Base-by-base conservation (phyloP, 2,797 vertebrate species). In the Pangasius djambal region DNA sequence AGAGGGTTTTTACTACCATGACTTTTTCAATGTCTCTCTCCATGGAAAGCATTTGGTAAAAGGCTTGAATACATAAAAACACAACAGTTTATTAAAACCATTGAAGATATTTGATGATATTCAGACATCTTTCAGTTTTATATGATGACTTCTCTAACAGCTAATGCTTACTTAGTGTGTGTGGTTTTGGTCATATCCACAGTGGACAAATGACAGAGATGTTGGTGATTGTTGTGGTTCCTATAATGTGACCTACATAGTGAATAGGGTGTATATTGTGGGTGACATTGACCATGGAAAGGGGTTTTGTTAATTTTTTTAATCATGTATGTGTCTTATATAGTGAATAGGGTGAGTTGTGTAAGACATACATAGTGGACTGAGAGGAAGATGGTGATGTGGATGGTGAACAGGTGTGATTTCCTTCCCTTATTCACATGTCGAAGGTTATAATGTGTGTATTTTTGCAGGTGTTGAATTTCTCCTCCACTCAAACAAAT, bases 391-490 rank as follows among this genome's bases (percentile, higher is more conserved):
- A 22, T 2, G 4, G 3, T n/a, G 28, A 8, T 1, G 4, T 44
- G 20, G n/a, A 55, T 22, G n/a, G n/a, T 20, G 6, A 31, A 79
- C 34, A 22, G 52, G 16, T 37, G 1, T 37, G 4, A 20, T 59
- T 81, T 52, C 50, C 8, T 55, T 55, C 10, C 18, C n/a, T 57
- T 28, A 34, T 57, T 34, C 31, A 34, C n/a, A 18, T 48, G 75
- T 52, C 28, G 2, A 55, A n/a, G 75, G 70, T 70, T 40, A 44
- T 48, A 52, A 52, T 8, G 2, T 1, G 6, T 15, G 34, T 22
- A 22, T 83, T n/a, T 57, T 90, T 94, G 65, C 85, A 92, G 96
- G 79, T 1, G 12, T 31, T 0, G 4, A 0, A 25, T 0, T 83
- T 94, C 5, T 9, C 4, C 34, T 13, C 40, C 1, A 0, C 0